Base-by-base conservation (phyloP, 2,113 vertebrate species). In the Actinemys pallida region DNA sequence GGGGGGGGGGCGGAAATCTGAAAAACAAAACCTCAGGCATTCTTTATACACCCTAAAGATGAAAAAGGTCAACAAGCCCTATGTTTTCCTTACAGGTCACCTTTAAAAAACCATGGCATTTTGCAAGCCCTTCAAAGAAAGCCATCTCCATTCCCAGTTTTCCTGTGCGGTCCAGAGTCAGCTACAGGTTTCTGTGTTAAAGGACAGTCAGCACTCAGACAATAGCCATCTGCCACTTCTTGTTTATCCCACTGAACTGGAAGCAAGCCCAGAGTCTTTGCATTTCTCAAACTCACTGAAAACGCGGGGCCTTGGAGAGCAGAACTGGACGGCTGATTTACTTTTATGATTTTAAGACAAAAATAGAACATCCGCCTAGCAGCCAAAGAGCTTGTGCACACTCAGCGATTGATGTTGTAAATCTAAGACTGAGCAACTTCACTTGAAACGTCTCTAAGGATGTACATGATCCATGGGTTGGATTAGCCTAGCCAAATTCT, bases 151-250 rank as follows among this genome's bases (percentile, higher is more conserved):
- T 83, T 97, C 84, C 82, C n/a, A 47, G 83, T 39, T 93, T 97
- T 97, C 91, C 95, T 95, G 29, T 86, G 54, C 84, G 42, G 83
- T 89, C 10, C 20, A 89, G 85, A 81, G 79, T 35, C 50, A n/a
- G 79, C 72, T 35, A 88, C 94, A 97, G 95, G 78, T 97, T 94
- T 97, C 19, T 96, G 76, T 94, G 95, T 93, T 88, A 97, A 96
- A 96, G 95, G 94, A 84, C 95, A 94, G 83, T 69, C 47, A 89
- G 87, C 47, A 79, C 90, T 78, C 86, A 92, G 79, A 75, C 42
- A 24, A 56, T 89, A 91, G 84, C 49, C 47, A 22, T 16, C 24
- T 80, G 65, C n/a, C 1, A 0, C 24, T 86, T 86, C 83, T 92
- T 90, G 49, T 78, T 96, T 88, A n/a, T 8, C 59, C 13, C 17